Base-by-base conservation (phyloP, 2,113 vertebrate genomes). In the Cryptotis parvus region DNA sequence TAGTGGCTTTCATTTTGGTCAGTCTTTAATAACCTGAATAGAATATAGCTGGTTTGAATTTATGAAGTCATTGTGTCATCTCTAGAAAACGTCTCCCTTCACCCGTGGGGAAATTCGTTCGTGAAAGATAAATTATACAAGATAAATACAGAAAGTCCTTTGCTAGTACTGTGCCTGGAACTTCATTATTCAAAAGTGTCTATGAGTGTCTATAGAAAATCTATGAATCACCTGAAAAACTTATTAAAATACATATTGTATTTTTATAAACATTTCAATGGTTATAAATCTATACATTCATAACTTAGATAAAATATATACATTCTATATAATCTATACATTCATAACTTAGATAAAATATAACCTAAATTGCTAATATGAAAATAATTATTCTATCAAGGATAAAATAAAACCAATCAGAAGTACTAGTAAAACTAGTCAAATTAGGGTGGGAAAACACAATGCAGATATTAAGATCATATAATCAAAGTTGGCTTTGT, bases 101-200 rank as follows among this genome's bases (percentile, higher is more conserved):
- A 91, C 4, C 66, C 12, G 65, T 55, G 26, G 81, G 31, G 70
- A 90, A 92, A 55, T 73, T 31, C 76, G 3, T 49, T 33, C 73
- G 26, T 31, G 93, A 87, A 87, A 87, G 18, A 37, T 26, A 94
- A 89, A 88, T 35, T 43, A 65, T 91, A 27, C 69, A 79, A 66
- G 61, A 39, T 55, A 11, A 92, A 87, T 41, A 22, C 55, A 43
- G 52, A 33, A 22, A 24, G 8, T 61, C 66, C 86, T 20, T 72
- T 89, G 14, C 43, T 94, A 68, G 58, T 24, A 24, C 16, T 92
- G 0, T 35, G 1, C 37, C 24, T 63, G 11, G 9, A 27, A 43
- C 24, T 83, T 41, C 18, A 63, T n/a, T 33, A 52, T 89, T 83
- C 9, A 66, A 89, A 61, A 76, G 3, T 18, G 49, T 27, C 14